phyloP scores from a whole-genome alignment of 2,888 invertebrate species.

The Pasiphila rectangulata region DNA sequence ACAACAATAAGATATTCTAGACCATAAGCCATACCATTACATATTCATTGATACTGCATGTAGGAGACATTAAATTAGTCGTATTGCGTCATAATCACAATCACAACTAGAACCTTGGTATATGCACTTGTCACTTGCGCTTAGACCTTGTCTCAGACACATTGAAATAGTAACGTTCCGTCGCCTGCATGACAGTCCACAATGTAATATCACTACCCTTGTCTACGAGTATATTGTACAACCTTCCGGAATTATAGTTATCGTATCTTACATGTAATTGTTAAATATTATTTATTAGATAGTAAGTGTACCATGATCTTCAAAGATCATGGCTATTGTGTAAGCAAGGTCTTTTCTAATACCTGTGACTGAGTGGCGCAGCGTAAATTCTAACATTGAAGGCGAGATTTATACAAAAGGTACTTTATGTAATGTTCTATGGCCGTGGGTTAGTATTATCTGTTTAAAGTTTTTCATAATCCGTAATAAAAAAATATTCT shows the following conservation, averaged over 20 bases:
- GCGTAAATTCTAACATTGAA: too few relatives aligned
- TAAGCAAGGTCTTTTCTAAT: background rate
- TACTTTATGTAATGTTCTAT: too few relatives aligned
- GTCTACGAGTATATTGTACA: constrained; percentile 12
- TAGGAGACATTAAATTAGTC: constrained; percentile 25
- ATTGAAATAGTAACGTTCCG: constrained; percentile 25
- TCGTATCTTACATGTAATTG: background rate
- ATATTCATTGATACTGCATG: constrained; percentile 19
- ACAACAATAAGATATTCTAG: background rate
- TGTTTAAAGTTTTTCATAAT: too few relatives aligned
- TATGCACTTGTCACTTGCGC: constrained; percentile 32
- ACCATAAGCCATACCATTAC: constrained; percentile 6
- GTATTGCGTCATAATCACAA: constrained; percentile 29
- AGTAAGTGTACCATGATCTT: background rate
- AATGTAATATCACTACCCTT: constrained; percentile 17
- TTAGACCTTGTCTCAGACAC: constrained; percentile 27
- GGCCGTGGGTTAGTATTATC: too few relatives aligned
- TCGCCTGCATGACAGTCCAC: constrained; percentile 25
- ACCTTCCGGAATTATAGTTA: constrained; percentile 21
- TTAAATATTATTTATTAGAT: constrained; percentile 4
- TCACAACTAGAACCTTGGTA: constrained; percentile 32
- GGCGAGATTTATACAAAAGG: too few relatives aligned
- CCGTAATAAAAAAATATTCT: too few relatives aligned
- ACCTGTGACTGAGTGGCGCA: background rate
- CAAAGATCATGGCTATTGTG: constrained; percentile 6